These are phyloP conservation scores for Sapajus apella DNA, from an alignment of 2,113 vertebrate species.

Conservation along the genomic window DNA sequence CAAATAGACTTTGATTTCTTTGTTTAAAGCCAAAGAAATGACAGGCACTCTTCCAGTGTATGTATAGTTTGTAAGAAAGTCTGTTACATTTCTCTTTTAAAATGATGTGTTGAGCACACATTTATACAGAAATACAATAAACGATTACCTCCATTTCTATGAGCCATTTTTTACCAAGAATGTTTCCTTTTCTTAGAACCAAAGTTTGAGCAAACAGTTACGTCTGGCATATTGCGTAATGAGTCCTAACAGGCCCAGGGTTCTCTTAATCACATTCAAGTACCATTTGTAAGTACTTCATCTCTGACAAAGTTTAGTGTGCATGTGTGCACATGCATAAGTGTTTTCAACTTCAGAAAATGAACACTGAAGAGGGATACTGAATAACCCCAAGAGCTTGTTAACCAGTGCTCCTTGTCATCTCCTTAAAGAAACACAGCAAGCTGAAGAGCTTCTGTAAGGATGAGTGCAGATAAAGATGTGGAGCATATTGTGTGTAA, in stretches of 20 bases:
- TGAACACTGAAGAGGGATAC: constrained; percentile 65
- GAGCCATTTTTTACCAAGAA: background rate
- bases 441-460: constrained; percentile 56
- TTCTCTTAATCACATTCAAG: constrained; percentile 73
- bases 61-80: background rate
- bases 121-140: constrained; percentile 6
- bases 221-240: constrained; percentile 51
- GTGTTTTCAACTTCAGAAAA: constrained; percentile 71
- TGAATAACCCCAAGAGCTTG: constrained; percentile 62
- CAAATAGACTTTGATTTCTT: constrained; percentile 23
- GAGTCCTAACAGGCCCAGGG: constrained; percentile 57
- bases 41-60: background rate
- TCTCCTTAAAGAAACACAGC: constrained; percentile 57
- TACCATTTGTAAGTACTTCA: constrained; percentile 76
- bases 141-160: background rate
- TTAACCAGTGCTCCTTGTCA: constrained; percentile 57
- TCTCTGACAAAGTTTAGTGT: constrained; percentile 70
- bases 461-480: constrained; percentile 67
- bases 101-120: background rate
- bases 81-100: background rate
- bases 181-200: constrained; percentile 15
- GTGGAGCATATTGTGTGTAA: constrained; percentile 24
- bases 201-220: constrained; percentile 52
- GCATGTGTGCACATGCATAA: constrained; percentile 63
- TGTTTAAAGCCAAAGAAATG: background rate